These are phyloP conservation scores for Chloromyia formosa DNA, from an alignment of 2,888 invertebrate species.

Conservation along the genomic window DNA sequence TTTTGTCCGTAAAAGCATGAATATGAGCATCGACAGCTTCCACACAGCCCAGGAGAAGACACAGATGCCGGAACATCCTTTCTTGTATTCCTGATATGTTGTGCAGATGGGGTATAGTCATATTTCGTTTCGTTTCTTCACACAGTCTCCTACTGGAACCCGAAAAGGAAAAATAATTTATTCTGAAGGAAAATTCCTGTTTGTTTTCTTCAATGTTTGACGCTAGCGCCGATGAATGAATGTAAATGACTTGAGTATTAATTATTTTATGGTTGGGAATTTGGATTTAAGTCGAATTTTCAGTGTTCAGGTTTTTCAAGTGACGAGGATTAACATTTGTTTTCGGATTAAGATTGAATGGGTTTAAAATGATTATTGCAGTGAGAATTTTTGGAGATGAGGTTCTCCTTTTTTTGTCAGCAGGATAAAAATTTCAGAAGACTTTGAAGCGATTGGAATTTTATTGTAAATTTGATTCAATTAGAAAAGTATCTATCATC, in stretches of 20 bases:
- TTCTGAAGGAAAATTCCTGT: not conserved
- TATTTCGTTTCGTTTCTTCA: not conserved
- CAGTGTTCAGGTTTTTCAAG: not conserved
- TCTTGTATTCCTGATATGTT: not conserved
- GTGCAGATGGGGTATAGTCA: not conserved
- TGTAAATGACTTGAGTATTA: not conserved
- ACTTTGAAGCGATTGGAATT: no score
- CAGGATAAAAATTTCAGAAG: no score
- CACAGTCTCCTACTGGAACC: not conserved
- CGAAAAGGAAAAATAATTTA: not conserved
- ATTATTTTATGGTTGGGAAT: slow-evolving; percentile 1
- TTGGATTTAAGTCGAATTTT: not conserved
- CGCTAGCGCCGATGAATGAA: not conserved
- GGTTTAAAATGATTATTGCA: not conserved
- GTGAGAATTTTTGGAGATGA: not conserved
- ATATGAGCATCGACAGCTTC: no score
- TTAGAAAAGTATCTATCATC: no score
- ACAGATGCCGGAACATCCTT: not conserved
- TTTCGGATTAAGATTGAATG: not conserved
- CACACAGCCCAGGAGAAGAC: not conserved
- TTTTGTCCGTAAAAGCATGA: no score
- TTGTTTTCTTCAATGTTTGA: not conserved
- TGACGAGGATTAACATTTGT: not conserved
- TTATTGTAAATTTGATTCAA: no score
- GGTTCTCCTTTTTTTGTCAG: no score